Evolutionary conservation across 2,888 invertebrate genomes (phyloP).

Genomic region (Amphipoea oculea): DNA sequence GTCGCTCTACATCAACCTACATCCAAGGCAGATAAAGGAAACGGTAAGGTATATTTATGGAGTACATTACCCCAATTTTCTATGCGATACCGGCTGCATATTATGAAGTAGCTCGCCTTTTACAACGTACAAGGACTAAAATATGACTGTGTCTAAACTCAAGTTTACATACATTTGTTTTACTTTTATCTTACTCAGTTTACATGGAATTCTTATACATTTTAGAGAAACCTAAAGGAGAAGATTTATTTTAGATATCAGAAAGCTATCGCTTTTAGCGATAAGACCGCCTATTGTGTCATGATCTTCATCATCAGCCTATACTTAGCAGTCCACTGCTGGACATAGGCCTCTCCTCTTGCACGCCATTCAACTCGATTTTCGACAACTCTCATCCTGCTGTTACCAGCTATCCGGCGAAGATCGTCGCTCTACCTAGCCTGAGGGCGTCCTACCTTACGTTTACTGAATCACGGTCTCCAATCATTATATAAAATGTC

Average conservation of each 20-base stretch:
- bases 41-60: slow-evolving; percentile 30
- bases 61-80: slow-evolving; percentile 22
- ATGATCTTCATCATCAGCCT: too few relatives aligned
- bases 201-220: neutral
- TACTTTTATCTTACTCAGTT: neutral
- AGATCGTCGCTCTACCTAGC: too few relatives aligned
- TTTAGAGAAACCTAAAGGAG: neutral
- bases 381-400: too few relatives aligned
- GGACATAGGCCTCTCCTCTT: too few relatives aligned
- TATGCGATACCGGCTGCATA: slow-evolving; percentile 30
- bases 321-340: too few relatives aligned
- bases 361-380: too few relatives aligned
- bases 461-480: too few relatives aligned
- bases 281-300: too few relatives aligned
- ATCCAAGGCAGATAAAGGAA: slow-evolving; percentile 37
- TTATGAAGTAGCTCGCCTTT: slow-evolving; percentile 9
- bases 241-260: neutral
- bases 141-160: slow-evolving; percentile 3
- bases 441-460: too few relatives aligned
- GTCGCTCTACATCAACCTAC: slow-evolving; percentile 26
- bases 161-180: neutral
- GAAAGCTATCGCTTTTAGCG: neutral
- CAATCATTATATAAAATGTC: too few relatives aligned
- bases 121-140: slow-evolving; percentile 8
- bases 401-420: too few relatives aligned